A percentile compares a stretch with the other conserved stretches of the same genome.
Conservation (phyloP, 92 coral and sea anemone species). For the Virgularia gustaviana region DNA sequence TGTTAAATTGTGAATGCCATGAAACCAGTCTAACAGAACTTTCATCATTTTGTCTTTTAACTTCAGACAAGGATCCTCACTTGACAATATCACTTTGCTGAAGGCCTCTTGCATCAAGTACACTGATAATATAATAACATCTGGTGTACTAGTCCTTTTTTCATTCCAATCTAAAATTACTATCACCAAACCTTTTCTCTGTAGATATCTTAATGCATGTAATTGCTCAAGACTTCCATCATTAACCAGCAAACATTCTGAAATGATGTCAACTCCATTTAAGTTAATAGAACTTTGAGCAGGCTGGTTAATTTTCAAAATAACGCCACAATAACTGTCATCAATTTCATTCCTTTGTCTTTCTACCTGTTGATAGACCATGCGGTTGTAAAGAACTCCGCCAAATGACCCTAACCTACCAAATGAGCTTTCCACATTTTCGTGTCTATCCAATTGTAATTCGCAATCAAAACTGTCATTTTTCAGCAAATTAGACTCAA, state of each 20-base stretch:
- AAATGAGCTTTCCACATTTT: not conserved
- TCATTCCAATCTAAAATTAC: conserved; percentile 40
- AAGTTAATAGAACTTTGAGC: not conserved
- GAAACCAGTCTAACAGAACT: conserved; percentile 65
- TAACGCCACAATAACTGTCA: no score
- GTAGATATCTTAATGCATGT: conserved; percentile 60
- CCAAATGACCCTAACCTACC: not conserved
- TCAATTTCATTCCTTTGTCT: no score
- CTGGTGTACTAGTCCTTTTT: not conserved
- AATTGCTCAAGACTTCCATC: conserved; percentile 43
- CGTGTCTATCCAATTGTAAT: not conserved
- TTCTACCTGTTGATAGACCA: not conserved
- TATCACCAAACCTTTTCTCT: conserved; percentile 58
- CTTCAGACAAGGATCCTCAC: conserved; percentile 56
- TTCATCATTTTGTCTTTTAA: conserved; percentile 67
- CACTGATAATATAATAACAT: conserved; percentile 47
- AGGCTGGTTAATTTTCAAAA: no score
- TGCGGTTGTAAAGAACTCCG: not conserved
- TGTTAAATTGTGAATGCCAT: not conserved
- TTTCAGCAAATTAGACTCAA: not conserved
- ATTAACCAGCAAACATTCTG: not conserved
- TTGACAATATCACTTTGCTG: conserved; percentile 58
- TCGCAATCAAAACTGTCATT: not conserved
- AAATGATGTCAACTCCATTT: not conserved
- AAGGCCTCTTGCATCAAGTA: conserved; percentile 66